Percentiles rank a stretch among this genome's conserved stretches.
phyloP scores from a whole-genome alignment of 2,888 invertebrate species.

The Spilarctia lutea region DNA sequence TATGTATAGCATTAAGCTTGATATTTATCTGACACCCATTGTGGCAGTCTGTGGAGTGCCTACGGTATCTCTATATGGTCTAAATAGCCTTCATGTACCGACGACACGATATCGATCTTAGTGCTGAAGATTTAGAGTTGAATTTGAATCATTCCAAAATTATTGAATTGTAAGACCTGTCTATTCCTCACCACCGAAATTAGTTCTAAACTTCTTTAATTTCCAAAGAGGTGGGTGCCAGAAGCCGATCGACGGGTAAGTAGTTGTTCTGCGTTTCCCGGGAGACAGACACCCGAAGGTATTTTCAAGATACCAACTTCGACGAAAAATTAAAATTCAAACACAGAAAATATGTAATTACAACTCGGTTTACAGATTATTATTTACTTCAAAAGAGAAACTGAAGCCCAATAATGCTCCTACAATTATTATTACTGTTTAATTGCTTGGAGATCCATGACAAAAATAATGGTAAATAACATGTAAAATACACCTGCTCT shows the following conservation, averaged over 20 bases:
- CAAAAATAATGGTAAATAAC: no score
- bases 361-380: neutral
- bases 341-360: neutral
- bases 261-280: no score
- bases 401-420: no score
- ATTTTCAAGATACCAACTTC: no score
- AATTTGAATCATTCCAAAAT: neutral
- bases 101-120: constrained; percentile 15
- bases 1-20: constrained; percentile 42
- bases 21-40: constrained; percentile 45
- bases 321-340: neutral
- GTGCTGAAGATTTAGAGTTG: neutral
- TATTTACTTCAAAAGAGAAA: no score
- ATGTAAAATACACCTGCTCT: no score
- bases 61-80: constrained; percentile 8
- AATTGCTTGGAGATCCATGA: no score
- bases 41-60: constrained; percentile 25
- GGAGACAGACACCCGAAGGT: no score
- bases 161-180: neutral
- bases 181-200: neutral
- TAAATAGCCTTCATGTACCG: neutral
- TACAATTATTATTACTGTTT: neutral
- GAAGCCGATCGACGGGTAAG: neutral
- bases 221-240: neutral
- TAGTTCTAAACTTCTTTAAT: neutral